Evolutionary conservation across 2,113 vertebrate species (phyloP).

Genomic region (Anhinga anhinga): DNA sequence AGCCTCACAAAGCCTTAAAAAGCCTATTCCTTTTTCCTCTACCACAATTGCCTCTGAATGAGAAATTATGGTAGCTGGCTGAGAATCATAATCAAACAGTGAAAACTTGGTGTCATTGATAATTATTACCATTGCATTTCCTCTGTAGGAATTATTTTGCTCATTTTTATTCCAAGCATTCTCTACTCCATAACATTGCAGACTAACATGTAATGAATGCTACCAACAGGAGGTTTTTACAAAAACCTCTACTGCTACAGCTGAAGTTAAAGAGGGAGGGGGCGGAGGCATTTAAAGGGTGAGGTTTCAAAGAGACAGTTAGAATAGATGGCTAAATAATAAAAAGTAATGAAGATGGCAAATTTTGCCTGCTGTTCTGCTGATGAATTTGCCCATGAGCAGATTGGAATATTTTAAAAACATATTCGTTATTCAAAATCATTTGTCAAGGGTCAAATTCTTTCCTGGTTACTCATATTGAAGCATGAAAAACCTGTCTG

Average conservation of each 20-base stretch:
- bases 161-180: conserved; percentile 40
- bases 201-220: conserved; percentile 15
- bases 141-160: conserved; percentile 37
- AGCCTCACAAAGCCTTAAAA: conserved; percentile 21
- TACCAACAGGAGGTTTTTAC: conserved; percentile 24
- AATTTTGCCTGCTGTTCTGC: conserved; percentile 45
- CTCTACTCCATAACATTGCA: conserved; percentile 7
- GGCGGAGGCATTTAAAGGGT: not conserved
- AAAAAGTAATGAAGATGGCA: conserved; percentile 11
- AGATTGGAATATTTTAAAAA: conserved; percentile 52
- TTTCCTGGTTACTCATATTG: conserved; percentile 21
- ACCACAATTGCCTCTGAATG: not conserved
- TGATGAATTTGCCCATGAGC: conserved; percentile 35
- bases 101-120: not conserved
- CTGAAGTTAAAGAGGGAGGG: not conserved
- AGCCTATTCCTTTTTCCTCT: not conserved
- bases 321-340: conserved; percentile 30
- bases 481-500: conserved; percentile 14
- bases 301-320: not conserved
- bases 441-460: conserved; percentile 54
- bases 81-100: conserved; percentile 17
- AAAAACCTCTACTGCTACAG: not conserved
- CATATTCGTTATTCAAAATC: conserved; percentile 26
- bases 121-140: conserved; percentile 34
- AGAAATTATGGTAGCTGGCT: conserved; percentile 23